phyloP scores from a whole-genome alignment of 2,797 vertebrate genomes.

The Bradypodion pumilum region DNA sequence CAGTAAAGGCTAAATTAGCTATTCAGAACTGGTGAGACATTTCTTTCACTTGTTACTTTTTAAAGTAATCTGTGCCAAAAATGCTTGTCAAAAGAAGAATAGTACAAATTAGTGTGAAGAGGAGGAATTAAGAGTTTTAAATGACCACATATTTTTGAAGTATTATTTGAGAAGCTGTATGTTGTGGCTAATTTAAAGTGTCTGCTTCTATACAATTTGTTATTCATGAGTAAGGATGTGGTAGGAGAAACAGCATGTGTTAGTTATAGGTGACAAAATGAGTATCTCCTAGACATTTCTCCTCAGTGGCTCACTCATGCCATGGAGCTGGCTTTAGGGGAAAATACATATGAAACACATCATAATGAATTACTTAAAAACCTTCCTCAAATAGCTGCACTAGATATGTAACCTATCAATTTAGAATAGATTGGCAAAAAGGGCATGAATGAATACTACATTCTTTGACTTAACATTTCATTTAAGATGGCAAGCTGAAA shows the following conservation, averaged over 20 bases:
- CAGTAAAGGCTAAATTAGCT: not conserved
- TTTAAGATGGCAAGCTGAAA: not conserved
- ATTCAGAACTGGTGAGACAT: not conserved
- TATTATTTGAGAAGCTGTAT: not conserved
- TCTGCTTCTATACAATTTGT: not conserved
- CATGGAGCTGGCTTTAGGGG: not conserved
- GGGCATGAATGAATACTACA: not conserved
- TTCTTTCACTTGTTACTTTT: not conserved
- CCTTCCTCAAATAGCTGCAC: slow-evolving; percentile 14
- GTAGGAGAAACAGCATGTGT: not conserved
- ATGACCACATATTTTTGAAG: not conserved
- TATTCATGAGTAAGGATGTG: not conserved
- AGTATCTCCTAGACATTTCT: not conserved
- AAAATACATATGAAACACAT: not conserved
- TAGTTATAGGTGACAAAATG: not conserved
- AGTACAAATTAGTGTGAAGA: not conserved
- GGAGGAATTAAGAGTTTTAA: not conserved
- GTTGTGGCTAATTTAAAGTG: not conserved
- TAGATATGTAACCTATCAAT: not conserved
- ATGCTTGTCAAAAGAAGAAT: too few relatives aligned
- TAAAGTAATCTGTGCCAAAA: not conserved
- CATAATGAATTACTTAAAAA: not conserved
- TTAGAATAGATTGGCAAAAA: slow-evolving; percentile 2
- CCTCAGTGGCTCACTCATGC: not conserved
- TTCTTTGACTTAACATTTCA: not conserved